Base-by-base conservation (phyloP, 2,113 vertebrate species). In the Coryphaenoides rupestris region DNA sequence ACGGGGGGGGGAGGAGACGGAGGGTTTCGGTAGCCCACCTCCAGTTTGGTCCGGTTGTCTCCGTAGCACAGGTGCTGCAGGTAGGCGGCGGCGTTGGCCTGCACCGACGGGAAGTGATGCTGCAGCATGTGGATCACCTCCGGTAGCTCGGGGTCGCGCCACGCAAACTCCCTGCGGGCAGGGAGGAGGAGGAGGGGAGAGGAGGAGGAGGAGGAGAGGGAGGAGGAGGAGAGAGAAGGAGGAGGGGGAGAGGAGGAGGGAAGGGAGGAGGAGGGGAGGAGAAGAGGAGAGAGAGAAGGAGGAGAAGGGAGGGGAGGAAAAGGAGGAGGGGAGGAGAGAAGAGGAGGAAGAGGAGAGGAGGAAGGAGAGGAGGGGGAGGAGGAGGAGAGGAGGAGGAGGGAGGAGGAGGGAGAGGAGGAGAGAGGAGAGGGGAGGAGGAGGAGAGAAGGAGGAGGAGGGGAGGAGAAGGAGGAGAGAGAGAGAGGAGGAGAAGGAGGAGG, bases 41-140 rank as follows among this genome's bases (percentile, higher is more conserved):
- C 95, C 3, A 89, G 89, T 74, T 99, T 99, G 23, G 96, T 91
- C 78, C 93, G 88, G 90, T 97, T 97, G 80, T 99, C 96, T 1
- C 96, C 96, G 0, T 98, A 98, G 89, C 97, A 99, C 73, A 98
- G 85, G 81, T 99, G 97, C 89, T 99, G 97, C 80, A 99, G 80
- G 50, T 98, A 99, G 55, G 97, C 97, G 0, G 97, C 97, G 0
- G 97, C 97, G 0, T 99, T 99, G 65, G 96, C 95, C 82, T 98
- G 98, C 77, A 99, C 97, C 0, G 96, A 99, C 0, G 97, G 96
- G 79, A 98, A 98, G 78, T 91, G 89, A 62, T 91, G 91, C 86
- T 91, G 90, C 71, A 91, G 80, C 91, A 92, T 92, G 80, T 89
- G 89, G 74, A 92, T 91, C 52, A 99, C 97, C 71, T 99, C 97